Conservation (phyloP, 1,140 invertebrate species). For the Brachionus calyciflorus region DNA sequence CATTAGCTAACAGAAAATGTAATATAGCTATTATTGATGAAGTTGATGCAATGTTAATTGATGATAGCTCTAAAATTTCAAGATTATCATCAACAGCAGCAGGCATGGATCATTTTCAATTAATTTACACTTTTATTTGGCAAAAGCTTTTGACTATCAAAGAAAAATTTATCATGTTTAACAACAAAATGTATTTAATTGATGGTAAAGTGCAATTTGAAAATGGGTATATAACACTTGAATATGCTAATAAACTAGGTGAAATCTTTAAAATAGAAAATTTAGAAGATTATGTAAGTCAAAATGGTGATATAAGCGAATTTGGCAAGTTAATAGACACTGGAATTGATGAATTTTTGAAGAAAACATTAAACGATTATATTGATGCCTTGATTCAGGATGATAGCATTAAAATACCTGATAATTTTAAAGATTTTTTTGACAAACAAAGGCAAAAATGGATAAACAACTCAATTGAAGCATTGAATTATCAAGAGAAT, state of each 20-base stretch:
- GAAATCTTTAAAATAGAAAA: no score
- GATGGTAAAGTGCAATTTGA: background rate
- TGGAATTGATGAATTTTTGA: no score
- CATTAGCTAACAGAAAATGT: background rate
- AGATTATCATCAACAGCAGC: background rate
- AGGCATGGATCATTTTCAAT: constrained; percentile 8
- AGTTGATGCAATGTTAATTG: constrained; percentile 10
- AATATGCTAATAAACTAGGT: no score
- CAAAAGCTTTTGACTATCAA: background rate
- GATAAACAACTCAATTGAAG: background rate
- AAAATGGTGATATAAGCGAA: no score
- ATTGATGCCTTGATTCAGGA: no score
- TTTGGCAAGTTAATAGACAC: no score
- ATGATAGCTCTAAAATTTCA: constrained; percentile 25
- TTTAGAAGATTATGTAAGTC: no score
- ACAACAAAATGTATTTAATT: background rate
- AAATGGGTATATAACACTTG: background rate
- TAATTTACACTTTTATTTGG: background rate
- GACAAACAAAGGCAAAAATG: background rate
- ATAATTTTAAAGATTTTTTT: background rate
- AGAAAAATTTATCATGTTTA: background rate
- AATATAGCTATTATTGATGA: constrained; percentile 16
- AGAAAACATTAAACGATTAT: no score
- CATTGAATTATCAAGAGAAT: background rate
- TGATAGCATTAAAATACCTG: background rate